Percentiles rank a stretch among this genome's conserved stretches.
Conservation (phyloP, 2,113 vertebrate species). For the Actinemys pallida region DNA sequence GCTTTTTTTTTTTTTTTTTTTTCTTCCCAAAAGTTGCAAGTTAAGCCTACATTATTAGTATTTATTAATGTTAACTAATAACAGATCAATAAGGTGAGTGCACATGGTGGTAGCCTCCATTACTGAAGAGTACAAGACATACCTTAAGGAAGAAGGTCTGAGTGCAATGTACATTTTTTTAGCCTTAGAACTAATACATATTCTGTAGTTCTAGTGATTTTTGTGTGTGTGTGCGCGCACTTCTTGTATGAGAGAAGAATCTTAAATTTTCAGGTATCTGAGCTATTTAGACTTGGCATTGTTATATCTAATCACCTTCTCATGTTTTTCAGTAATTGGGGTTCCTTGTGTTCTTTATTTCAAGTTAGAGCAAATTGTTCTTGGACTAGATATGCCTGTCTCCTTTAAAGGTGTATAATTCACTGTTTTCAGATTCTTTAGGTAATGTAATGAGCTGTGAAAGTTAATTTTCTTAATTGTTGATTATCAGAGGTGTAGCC, state of each 20-base stretch:
- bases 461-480: conserved; percentile 27
- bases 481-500: neutral
- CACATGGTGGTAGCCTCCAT: neutral
- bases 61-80: neutral
- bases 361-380: neutral
- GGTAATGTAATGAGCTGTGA: conserved; percentile 5
- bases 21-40: neutral
- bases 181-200: neutral
- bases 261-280: conserved; percentile 8
- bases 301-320: neutral
- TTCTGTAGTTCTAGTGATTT: conserved; percentile 14
- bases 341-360: neutral
- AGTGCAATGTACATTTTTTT: neutral
- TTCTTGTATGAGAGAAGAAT: neutral
- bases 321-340: neutral
- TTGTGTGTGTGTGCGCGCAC: neutral
- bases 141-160: neutral
- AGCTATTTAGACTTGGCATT: conserved; percentile 31
- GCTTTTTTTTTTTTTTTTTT: neutral
- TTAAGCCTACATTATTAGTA: accelerated
- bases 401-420: conserved; percentile 1
- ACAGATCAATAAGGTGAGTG: neutral
- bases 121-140: neutral
- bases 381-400: neutral
- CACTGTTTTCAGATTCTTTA: neutral